Percentiles rank a stretch among this genome's conserved stretches.
Evolutionary conservation across 2,113 vertebrate genomes (phyloP).

Genomic region (Thryonomys swinderianus): DNA sequence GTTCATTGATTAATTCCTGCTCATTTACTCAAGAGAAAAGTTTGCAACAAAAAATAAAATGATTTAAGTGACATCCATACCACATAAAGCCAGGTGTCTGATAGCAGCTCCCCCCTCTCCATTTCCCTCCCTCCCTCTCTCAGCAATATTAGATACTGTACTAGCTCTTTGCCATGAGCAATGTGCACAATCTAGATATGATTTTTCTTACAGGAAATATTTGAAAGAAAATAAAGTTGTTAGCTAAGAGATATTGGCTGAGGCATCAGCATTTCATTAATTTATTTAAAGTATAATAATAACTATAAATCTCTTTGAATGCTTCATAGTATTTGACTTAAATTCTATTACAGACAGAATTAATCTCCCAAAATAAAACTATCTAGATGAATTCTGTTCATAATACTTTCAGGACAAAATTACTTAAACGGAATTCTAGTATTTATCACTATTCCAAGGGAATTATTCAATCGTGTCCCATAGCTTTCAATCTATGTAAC

Average conservation of each 20-base stretch:
- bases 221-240: conserved; percentile 43
- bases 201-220: neutral
- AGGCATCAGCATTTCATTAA: neutral
- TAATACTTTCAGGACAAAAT: neutral
- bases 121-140: neutral
- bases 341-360: neutral
- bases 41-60: conserved; percentile 62
- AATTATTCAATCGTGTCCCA: neutral
- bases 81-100: conserved; percentile 49
- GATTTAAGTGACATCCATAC: conserved; percentile 49
- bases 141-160: conserved; percentile 13
- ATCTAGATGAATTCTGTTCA: neutral
- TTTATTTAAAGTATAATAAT: conserved; percentile 25
- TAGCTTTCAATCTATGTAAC: neutral
- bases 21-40: conserved; percentile 66
- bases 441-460: neutral
- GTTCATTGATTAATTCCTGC: conserved; percentile 75
- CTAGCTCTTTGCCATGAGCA: neutral
- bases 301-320: neutral
- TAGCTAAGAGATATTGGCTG: neutral
- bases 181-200: neutral
- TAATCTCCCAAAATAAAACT: neutral
- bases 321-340: conserved; percentile 4
- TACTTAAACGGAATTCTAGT: neutral
- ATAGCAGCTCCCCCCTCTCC: neutral